Evolutionary conservation across 2,888 invertebrate species (phyloP).

Genomic region (Noctua fimbriata): DNA sequence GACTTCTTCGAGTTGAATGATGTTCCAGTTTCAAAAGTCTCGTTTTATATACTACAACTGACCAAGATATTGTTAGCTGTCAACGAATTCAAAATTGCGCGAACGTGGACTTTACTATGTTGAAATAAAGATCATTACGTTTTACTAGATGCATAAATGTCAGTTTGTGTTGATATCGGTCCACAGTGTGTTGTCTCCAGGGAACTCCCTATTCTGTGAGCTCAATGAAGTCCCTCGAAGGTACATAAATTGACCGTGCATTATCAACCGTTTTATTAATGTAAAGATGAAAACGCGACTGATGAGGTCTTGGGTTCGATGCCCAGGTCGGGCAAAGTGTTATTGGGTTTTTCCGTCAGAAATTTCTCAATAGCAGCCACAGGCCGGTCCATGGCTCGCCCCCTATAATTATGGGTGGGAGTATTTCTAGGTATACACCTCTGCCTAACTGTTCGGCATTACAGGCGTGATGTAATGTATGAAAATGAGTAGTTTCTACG

Average conservation of each 20-base stretch:
- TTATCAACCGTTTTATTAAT: no score
- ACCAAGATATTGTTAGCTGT: constrained; percentile 5
- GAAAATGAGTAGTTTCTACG: no score
- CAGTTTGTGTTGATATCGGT: constrained; percentile 42
- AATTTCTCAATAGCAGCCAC: background rate
- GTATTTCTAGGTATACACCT: no score
- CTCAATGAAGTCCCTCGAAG: constrained; percentile 4
- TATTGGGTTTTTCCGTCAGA: background rate
- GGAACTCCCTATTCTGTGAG: constrained; percentile 50
- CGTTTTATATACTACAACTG: constrained; percentile 46
- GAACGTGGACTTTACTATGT: constrained; percentile 11
- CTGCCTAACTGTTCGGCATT: background rate
- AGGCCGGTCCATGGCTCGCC: background rate
- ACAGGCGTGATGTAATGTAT: background rate
- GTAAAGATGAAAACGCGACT: background rate
- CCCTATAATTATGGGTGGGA: background rate
- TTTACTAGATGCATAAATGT: constrained; percentile 10
- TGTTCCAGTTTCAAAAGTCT: constrained; percentile 26
- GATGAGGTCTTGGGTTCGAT: no score
- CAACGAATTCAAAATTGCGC: constrained; percentile 1
- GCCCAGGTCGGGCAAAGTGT: no score
- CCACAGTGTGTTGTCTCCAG: constrained; percentile 14
- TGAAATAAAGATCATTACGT: background rate
- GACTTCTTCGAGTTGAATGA: constrained; percentile 51
- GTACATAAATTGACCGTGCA: background rate